These are phyloP conservation scores for Dolomedes plantarius DNA, from an alignment of 2,888 invertebrate species.

Conservation along the genomic window DNA sequence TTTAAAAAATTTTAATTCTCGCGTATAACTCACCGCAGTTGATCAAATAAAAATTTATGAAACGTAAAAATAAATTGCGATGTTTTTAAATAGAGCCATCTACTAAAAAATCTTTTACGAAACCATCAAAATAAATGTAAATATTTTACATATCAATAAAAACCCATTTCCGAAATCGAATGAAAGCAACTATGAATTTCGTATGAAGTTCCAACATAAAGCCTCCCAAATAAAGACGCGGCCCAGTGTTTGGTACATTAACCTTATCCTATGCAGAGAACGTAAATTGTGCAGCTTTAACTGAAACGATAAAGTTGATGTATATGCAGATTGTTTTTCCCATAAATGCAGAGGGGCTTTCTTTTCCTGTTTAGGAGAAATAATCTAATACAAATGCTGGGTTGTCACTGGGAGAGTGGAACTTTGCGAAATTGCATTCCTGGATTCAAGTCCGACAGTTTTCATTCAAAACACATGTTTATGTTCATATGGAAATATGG, in stretches of 20 bases:
- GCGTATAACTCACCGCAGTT: too few relatives aligned
- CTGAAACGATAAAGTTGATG: slow-evolving; percentile 22
- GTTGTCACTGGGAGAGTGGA: not conserved
- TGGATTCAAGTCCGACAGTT: not conserved
- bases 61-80: not conserved
- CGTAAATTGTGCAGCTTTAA: slow-evolving; percentile 16
- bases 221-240: not conserved
- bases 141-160: not conserved
- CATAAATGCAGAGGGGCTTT: slow-evolving; percentile 39
- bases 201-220: not conserved
- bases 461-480: slow-evolving; percentile 5
- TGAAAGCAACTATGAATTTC: not conserved
- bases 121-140: not conserved
- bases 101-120: not conserved
- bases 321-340: slow-evolving; percentile 64
- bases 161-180: not conserved
- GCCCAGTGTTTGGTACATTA: slow-evolving; percentile 2
- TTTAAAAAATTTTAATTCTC: too few relatives aligned
- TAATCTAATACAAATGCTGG: slow-evolving; percentile 24
- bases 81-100: not conserved
- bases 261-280: not conserved
- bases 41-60: too few relatives aligned
- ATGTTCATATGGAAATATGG: not conserved
- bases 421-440: slow-evolving; percentile 14
- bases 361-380: slow-evolving; percentile 18